Base-by-base conservation (phyloP, 2,888 invertebrate species). In the Caenorhabditis sp. region DNA sequence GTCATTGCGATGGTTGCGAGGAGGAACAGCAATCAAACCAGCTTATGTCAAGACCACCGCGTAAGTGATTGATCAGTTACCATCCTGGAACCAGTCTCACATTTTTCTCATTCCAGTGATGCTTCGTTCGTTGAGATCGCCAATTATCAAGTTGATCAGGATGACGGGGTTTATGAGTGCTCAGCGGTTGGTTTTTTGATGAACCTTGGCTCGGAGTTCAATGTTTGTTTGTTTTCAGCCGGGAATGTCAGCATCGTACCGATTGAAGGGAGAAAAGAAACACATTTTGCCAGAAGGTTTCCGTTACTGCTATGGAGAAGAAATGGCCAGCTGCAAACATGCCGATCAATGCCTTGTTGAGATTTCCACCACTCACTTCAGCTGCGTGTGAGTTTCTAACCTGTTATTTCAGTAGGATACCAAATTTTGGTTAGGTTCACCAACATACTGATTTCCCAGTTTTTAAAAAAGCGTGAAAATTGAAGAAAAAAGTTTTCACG, bases 211-310 rank as follows among this genome's bases (percentile, higher is more conserved):
- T 32, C 5, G 4, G 32, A 32, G 32, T 6, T 9, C 9, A 32
- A 32, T 4, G 4, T 32, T 32, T 32, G 32, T 32, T 32, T 15
- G 8, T 55, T 77, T 78, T 64, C 62, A 82, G 82, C 67, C 53
- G 0, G 82, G 82, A n/a, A 82, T 82, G 82, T 82, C 82, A n/a
- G 82, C 82, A 5, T 82, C 82, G n/a, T 82, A 82, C 44, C 69
- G 82, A 50, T 24, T 82, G 37, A 78, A 71, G 26, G 78, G 74
- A 20, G 78, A 78, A 26, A 82, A 78, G 65, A 64, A 74, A 28
- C 62, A 82, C 61, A 37, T 68, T 58, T 70, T 82, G 22, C 82
- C 82, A 4, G 65, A 62, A n/a, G 82, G 82, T 4, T 79, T 82
- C 70, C 78, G 82, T 44, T 68, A 65, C 35, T 82, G 82, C 61